Percentiles rank a stretch among this genome's conserved stretches.
phyloP scores from a whole-genome alignment of 2,113 vertebrate genomes.

The Seriola aureovittata region DNA sequence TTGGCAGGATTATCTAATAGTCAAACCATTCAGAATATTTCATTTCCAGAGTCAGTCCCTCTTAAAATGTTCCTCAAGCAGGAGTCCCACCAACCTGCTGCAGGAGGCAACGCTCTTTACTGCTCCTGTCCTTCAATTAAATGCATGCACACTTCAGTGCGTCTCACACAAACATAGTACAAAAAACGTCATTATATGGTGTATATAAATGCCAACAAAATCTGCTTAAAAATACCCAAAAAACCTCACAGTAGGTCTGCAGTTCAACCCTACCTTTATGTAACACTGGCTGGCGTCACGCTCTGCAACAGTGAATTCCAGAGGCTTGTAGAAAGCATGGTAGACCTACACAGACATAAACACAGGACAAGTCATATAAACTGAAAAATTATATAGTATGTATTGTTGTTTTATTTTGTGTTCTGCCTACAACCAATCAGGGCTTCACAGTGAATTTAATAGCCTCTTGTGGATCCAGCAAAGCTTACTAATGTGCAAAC shows the following conservation, averaged over 20 bases:
- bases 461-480: not conserved
- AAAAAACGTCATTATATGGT: not conserved
- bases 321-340: slow-evolving; percentile 95
- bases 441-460: not conserved
- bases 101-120: not conserved
- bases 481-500: not conserved
- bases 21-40: not conserved
- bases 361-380: not conserved
- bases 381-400: not conserved
- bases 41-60: not conserved
- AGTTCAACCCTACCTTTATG: slow-evolving; percentile 88
- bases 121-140: not conserved
- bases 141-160: not conserved
- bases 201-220: not conserved
- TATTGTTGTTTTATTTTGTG: not conserved
- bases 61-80: not conserved
- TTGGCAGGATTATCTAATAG: not conserved
- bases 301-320: slow-evolving; percentile 93
- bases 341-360: slow-evolving; percentile 86
- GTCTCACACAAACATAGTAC: not conserved
- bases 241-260: not conserved
- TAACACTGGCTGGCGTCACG: slow-evolving; percentile 92
- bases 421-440: not conserved
- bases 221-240: not conserved
- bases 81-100: not conserved